Evolutionary conservation across 2,888 invertebrate genomes (phyloP).

Genomic region (Electrophaes corylata): DNA sequence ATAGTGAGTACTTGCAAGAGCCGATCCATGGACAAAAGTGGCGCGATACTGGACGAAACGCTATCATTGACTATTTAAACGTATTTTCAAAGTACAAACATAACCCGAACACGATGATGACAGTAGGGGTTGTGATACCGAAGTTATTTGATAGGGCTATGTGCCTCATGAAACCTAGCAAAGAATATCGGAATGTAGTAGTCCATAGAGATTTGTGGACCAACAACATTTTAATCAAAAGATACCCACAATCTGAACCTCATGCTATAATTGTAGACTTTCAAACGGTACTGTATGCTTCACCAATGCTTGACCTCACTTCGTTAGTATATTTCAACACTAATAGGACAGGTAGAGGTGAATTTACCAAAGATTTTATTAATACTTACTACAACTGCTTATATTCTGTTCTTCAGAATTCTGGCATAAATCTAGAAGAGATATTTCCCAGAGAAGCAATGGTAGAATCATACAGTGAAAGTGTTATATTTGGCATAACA

Average conservation of each 20-base stretch:
- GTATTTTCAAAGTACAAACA: slow-evolving; percentile 61
- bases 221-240: slow-evolving; percentile 84
- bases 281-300: slow-evolving; percentile 87
- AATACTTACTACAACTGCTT: slow-evolving; percentile 82
- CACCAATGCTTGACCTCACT: slow-evolving; percentile 86
- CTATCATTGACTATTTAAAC: slow-evolving; percentile 65
- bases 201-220: slow-evolving; percentile 86
- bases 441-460: slow-evolving; percentile 53
- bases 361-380: slow-evolving; percentile 72
- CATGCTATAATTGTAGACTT: slow-evolving; percentile 87
- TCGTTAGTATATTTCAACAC: slow-evolving; percentile 84
- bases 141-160: slow-evolving; percentile 55
- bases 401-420: slow-evolving; percentile 62
- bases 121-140: slow-evolving; percentile 52
- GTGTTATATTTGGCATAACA: slow-evolving; percentile 63
- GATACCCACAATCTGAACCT: slow-evolving; percentile 52
- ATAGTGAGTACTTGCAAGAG: slow-evolving; percentile 59
- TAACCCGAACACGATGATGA: slow-evolving; percentile 48
- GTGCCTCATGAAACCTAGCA: slow-evolving; percentile 66
- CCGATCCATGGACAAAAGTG: slow-evolving; percentile 51
- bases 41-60: slow-evolving; percentile 68
- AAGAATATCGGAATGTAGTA: slow-evolving; percentile 75
- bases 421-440: slow-evolving; percentile 49
- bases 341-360: slow-evolving; percentile 65
- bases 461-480: slow-evolving; percentile 56